A percentile compares a stretch with the other conserved stretches of the same genome.
Evolutionary conservation across 1,140 invertebrate species (phyloP).

Genomic region (Drosophila simulans): DNA sequence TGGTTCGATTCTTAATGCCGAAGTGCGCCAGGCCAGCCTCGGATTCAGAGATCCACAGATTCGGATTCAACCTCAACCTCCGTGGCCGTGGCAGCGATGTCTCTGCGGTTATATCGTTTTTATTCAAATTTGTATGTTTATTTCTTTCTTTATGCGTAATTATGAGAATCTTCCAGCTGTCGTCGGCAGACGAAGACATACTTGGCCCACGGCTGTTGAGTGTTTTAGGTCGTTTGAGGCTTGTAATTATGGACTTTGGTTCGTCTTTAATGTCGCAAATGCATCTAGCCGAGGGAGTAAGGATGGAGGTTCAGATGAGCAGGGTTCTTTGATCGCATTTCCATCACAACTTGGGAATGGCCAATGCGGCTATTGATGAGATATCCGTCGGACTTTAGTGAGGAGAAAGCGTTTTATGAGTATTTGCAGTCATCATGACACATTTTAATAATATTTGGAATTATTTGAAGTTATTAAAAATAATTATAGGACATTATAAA

Average conservation of each 20-base stretch:
- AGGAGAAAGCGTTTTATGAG: background rate
- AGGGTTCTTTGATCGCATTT: constrained; percentile 32
- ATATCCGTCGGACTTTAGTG: background rate
- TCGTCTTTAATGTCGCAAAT: constrained; percentile 64
- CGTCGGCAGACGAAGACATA: constrained; percentile 49
- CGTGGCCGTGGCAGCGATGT: constrained; percentile 38
- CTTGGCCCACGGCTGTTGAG: constrained; percentile 51
- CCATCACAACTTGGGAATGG: constrained; percentile 4
- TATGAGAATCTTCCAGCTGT: constrained; percentile 70
- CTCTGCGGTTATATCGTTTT: constrained; percentile 75
- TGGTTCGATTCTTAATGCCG: constrained; percentile 81
- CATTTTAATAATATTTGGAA: background rate
- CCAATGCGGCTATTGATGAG: background rate
- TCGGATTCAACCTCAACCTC: constrained; percentile 8
- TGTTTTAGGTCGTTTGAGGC: constrained; percentile 64
- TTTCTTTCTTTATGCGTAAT: constrained; percentile 76
- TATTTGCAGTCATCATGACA: background rate
- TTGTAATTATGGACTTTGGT: constrained; percentile 72
- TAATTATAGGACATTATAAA: too few relatives aligned
- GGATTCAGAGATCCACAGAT: constrained; percentile 22
- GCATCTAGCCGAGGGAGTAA: constrained; percentile 35
- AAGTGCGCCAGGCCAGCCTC: constrained; percentile 64
- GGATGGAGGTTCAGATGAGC: background rate
- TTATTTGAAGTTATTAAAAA: too few relatives aligned
- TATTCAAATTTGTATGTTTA: constrained; percentile 82